Percentiles rank a stretch among this genome's conserved stretches.
These are phyloP conservation scores for Centroberyx gerrardi DNA, from an alignment of 2,797 vertebrate genomes.

Conservation along the genomic window DNA sequence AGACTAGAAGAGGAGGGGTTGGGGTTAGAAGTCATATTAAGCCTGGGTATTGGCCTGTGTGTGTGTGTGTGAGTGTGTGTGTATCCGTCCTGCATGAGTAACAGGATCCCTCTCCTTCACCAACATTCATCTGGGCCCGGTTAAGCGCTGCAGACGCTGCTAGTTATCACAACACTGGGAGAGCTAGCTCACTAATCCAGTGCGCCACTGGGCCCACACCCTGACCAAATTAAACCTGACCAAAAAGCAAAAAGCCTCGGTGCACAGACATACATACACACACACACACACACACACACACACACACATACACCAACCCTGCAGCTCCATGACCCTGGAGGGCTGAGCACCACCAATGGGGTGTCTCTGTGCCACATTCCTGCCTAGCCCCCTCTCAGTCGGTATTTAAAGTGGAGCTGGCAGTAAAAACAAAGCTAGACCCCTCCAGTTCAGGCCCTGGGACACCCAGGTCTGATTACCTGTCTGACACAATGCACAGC, in stretches of 20 bases:
- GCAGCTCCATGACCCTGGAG: conserved; percentile 35
- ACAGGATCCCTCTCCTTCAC: conserved; percentile 72
- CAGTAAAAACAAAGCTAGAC: conserved; percentile 52
- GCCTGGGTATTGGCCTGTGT: conserved; percentile 44
- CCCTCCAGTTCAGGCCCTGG: conserved; percentile 17
- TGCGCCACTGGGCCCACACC: conserved; percentile 51
- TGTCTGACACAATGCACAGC: conserved; percentile 47
- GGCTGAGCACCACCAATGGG: conserved; percentile 26
- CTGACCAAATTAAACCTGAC: conserved; percentile 73
- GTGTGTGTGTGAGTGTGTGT: conserved; percentile 24
- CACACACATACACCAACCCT: conserved; percentile 17
- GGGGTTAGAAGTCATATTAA: conserved; percentile 72
- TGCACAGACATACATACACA: conserved; percentile 26
- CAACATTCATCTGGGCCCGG: conserved; percentile 81
- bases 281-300: conserved; percentile 26
- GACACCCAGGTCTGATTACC: conserved; percentile 54
- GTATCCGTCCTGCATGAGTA: conserved; percentile 62
- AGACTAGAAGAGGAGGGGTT: conserved; percentile 59
- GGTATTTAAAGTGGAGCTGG: conserved; percentile 36
- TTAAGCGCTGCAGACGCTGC: conserved; percentile 76
- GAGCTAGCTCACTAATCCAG: conserved; percentile 72
- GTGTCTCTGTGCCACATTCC: conserved; percentile 43
- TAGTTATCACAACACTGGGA: conserved; percentile 82
- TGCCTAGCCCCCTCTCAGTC: conserved; percentile 5
- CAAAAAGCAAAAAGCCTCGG: conserved; percentile 42